Evolutionary conservation across 2,797 vertebrate species (phyloP).

Genomic region (Glossophaga mutica): DNA sequence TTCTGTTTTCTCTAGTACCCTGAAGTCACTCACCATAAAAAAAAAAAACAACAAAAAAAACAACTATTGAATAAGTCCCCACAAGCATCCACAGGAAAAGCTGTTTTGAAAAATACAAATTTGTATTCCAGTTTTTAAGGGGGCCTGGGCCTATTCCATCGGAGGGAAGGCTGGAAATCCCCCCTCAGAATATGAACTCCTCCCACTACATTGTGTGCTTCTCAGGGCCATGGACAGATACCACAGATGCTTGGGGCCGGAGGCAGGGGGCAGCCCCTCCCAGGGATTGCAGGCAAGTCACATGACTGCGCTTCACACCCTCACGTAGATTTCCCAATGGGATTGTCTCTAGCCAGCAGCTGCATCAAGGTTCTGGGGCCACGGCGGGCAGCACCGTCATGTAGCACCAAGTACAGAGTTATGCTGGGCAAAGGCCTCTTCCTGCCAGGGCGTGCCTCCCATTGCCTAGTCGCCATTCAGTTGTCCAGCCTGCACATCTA

Average conservation of each 20-base stretch:
- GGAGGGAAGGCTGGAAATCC: neutral
- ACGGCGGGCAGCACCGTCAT: neutral
- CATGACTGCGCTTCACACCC: neutral
- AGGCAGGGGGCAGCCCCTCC: too few relatives aligned
- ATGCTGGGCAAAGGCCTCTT: neutral
- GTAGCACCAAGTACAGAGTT: neutral
- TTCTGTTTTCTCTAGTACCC: neutral
- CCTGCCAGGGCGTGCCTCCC: rapidly evolving
- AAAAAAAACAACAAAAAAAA: too few relatives aligned
- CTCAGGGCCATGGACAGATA: neutral
- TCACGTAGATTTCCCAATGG: neutral
- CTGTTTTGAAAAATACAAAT: neutral
- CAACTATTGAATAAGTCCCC: neutral
- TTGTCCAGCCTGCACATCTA: neutral
- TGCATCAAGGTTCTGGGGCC: neutral
- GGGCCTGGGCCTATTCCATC: neutral
- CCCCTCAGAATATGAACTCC: neutral
- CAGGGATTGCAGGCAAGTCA: rapidly evolving
- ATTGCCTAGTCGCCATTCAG: neutral
- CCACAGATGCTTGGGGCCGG: neutral
- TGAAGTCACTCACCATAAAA: neutral
- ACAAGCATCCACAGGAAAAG: neutral
- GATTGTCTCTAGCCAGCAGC: neutral
- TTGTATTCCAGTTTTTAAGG: neutral
- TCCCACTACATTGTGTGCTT: neutral